Evolutionary conservation across 2,797 vertebrate genomes (phyloP), one percentile per base, ranked within the genome.

Genomic region (Adelosebastes latens): DNA sequence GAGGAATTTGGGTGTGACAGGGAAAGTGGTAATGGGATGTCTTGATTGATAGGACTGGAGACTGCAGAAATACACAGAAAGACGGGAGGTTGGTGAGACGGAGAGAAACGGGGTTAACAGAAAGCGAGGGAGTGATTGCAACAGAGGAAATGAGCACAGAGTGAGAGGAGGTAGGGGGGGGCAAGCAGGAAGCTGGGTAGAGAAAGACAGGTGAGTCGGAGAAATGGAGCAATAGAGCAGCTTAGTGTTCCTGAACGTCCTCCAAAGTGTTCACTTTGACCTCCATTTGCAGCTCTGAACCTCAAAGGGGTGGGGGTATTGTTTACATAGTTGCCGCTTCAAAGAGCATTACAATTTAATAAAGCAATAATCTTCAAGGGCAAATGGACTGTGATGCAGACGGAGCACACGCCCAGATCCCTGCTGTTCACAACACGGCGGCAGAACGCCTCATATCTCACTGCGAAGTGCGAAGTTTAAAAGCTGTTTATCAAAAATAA

Each of bases 71-170:
- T 29, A 13, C 59, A 55, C 31, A 71, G 55, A 39, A 25, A 46
- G 36, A 36, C 34, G 56, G 77, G 77, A 42, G 77, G 32, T 1
- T 42, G 72, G 46, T n/a, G 46, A 52, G 46, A 52, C 8, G 8
- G 78, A 49, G 74, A 70, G 77, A 86, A 82, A 78, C 5, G 10
- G 77, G 82, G 84, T 87, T 87, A 86, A 89, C 78, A n/a, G 86
- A 78, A 74, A 86, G 29, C 2, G 42, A 69, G 68, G 25, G 46
- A 52, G 18, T 20, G 18, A 52, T 52, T 20, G 46, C 46, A 20
- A 52, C 18, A 32, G 58, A 75, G 78, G 29, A 75, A 68, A 76
- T 55, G 64, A 61, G 60, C 6, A 3, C 3, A 5, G n/a, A 16
- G 42, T 3, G 39, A 14, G 31, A 31, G 7, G 36, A 18, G 16